A percentile compares a stretch with the other conserved stretches of the same genome.
These are phyloP conservation scores for Campoplex capitator DNA, from an alignment of 2,888 invertebrate species.

Conservation along the genomic window DNA sequence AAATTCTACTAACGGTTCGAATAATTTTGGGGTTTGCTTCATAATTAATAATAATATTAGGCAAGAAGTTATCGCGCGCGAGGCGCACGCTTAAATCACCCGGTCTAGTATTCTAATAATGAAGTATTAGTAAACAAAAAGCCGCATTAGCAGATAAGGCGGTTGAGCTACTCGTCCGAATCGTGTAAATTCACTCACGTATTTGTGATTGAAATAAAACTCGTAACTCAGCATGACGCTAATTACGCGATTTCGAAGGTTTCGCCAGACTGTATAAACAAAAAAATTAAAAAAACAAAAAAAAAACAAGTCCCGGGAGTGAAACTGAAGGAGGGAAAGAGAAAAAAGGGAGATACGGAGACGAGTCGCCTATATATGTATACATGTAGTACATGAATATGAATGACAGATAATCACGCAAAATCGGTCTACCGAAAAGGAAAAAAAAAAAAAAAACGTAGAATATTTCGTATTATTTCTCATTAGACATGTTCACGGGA, in stretches of 20 bases:
- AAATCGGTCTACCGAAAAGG: background rate
- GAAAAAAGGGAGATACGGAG: background rate
- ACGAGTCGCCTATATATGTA: background rate
- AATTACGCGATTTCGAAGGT: slow-evolving; percentile 53
- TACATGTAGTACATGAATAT: background rate
- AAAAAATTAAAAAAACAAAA: background rate
- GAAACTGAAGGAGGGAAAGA: background rate
- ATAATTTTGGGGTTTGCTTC: too few relatives aligned
- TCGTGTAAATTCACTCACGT: slow-evolving; percentile 69
- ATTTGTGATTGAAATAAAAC: slow-evolving; percentile 56
- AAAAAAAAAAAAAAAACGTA: background rate
- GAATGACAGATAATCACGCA: slow-evolving; percentile 17
- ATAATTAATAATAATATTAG: too few relatives aligned
- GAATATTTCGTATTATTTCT: background rate
- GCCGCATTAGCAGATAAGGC: slow-evolving; percentile 27
- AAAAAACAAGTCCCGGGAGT: background rate
- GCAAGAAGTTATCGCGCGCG: too few relatives aligned
- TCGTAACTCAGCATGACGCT: slow-evolving; percentile 64
- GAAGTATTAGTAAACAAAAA: background rate
- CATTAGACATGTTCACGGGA: background rate
- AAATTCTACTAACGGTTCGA: too few relatives aligned
- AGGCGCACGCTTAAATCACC: too few relatives aligned
- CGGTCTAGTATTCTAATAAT: too few relatives aligned
- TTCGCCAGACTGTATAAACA: slow-evolving; percentile 48
- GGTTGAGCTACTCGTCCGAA: slow-evolving; percentile 65